Conservation (phyloP, 2,797 vertebrate species). For the Apogon hyalosoma region DNA sequence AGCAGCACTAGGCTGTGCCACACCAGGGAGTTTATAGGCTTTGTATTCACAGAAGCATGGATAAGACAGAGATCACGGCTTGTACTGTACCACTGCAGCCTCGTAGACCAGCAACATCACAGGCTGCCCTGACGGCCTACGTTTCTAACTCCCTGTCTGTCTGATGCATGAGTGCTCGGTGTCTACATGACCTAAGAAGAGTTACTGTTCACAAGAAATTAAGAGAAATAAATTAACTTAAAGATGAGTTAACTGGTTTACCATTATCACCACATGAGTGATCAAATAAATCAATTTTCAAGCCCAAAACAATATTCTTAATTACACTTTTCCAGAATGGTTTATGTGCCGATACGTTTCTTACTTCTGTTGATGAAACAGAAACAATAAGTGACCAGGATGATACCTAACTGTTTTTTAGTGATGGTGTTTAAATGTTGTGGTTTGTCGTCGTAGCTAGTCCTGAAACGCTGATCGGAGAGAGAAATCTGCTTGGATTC, state of each 20-base stretch:
- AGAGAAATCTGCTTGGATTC: slow-evolving; percentile 92
- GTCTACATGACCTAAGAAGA: slow-evolving; percentile 79
- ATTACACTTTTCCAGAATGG: slow-evolving; percentile 52
- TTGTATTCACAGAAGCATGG: slow-evolving; percentile 87
- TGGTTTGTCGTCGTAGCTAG: slow-evolving; percentile 73
- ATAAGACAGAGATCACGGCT: slow-evolving; percentile 83
- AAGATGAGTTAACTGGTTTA: slow-evolving; percentile 83
- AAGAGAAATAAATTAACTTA: slow-evolving; percentile 69
- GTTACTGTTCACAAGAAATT: slow-evolving; percentile 70
- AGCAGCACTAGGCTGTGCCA: slow-evolving; percentile 63
- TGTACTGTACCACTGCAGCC: slow-evolving; percentile 74
- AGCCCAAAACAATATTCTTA: slow-evolving; percentile 49
- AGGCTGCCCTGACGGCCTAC: slow-evolving; percentile 82
- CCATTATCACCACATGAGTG: slow-evolving; percentile 67
- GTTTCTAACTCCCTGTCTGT: slow-evolving; percentile 66
- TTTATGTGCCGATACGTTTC: slow-evolving; percentile 49
- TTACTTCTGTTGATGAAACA: slow-evolving; percentile 48
- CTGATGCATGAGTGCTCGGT: slow-evolving; percentile 80
- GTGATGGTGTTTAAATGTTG: slow-evolving; percentile 59
- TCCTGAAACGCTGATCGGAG: slow-evolving; percentile 86
- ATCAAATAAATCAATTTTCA: slow-evolving; percentile 68
- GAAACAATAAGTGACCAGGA: slow-evolving; percentile 52
- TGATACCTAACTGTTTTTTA: slow-evolving; percentile 49
- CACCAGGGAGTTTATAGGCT: slow-evolving; percentile 85
- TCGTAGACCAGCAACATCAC: slow-evolving; percentile 74